A percentile compares a stretch with the other conserved stretches of the same genome.
Conservation (phyloP, 2,888 invertebrate species). For the Criorhina ranunculi region DNA sequence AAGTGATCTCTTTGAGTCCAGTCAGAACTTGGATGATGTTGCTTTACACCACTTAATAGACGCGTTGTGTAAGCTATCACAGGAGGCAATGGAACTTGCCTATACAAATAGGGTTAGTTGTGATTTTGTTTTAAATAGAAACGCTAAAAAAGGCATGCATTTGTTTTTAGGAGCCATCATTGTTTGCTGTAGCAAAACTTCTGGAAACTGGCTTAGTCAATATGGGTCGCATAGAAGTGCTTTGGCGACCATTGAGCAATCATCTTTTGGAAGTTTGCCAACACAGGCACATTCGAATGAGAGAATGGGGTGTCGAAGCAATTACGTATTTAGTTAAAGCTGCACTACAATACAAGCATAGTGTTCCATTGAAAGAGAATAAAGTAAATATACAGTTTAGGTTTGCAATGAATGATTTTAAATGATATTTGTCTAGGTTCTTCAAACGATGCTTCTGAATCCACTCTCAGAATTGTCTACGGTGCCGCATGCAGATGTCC, state of each 20-base stretch:
- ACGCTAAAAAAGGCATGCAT: no score
- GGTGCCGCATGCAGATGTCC: constrained; percentile 96
- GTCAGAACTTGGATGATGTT: constrained; percentile 96
- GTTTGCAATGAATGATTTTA: not conserved
- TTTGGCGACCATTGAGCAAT: constrained; percentile 97
- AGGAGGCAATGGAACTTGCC: constrained; percentile 98
- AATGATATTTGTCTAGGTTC: constrained; percentile 85
- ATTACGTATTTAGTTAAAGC: constrained; percentile 97
- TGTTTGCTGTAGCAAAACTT: constrained; percentile 99
- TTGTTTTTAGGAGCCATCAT: constrained; percentile 92
- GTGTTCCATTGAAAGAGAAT: constrained; percentile 92
- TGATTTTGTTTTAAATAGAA: no score
- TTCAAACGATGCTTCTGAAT: constrained; percentile 94
- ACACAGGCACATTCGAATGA: constrained; percentile 96
- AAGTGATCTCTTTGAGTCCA: constrained; percentile 96
- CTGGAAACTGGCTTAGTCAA: constrained; percentile 98
- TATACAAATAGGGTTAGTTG: constrained; percentile 94
- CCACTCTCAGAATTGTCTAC: constrained; percentile 96
- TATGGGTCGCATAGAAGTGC: constrained; percentile 95
- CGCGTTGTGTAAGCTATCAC: constrained; percentile 97
- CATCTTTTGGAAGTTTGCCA: constrained; percentile 98
- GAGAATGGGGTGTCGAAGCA: constrained; percentile 99
- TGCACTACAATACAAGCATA: constrained; percentile 94
- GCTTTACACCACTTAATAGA: constrained; percentile 98
- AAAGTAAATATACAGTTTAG: constrained; percentile 86